Base-by-base conservation (phyloP, 2,113 vertebrate species). In the Cavia aperea region DNA sequence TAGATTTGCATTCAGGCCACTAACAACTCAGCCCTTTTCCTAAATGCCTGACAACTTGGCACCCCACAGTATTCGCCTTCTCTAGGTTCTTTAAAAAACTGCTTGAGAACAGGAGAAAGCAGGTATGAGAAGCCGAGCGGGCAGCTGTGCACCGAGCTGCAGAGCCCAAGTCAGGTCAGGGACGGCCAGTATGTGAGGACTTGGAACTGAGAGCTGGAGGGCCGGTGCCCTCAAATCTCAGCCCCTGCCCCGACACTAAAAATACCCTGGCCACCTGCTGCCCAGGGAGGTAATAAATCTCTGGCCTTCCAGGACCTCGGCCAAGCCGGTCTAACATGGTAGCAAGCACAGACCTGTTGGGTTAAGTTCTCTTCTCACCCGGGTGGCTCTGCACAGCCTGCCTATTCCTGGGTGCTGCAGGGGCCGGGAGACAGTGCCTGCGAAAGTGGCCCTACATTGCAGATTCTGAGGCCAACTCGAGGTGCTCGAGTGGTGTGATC, bases 191-290 rank as follows among this genome's bases (percentile, higher is more conserved):
- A 9, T 58, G 23, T 43, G 18, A n/a, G 65, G 39, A 49, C 33
- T 93, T 84, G 87, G 77, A 93, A 72, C 54, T 89, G 54, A 78
- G 83, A 72, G 43, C 36, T 46, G 79, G 58, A 62, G 86, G 51
- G 39, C 51, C 4, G 51, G 66, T 0, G 56, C 46, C 60, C 39
- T 66, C 8, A 36, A 51, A 24, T 58, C 75, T 87, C 78, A 86
- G 9, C 10, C 23, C 23, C 93, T 2, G 7, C 75, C 72, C 56
- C 58, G 36, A 60, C 13, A 91, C 89, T 94, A 96, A 96, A 95
- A 95, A 95, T 94, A 96, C 43, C 60, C 70, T 11, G 43, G 65
- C 65, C 94, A 95, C 86, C 93, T 95, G 95, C 94, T 93, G 88
- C 72, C 54, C 65, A 12, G 65, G 43, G 26, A 58, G 65, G 86